Evolutionary conservation across 2,113 vertebrate species (phyloP), one percentile per base, ranked within the genome.

Genomic region (Pseudolaguvia tuberculata): DNA sequence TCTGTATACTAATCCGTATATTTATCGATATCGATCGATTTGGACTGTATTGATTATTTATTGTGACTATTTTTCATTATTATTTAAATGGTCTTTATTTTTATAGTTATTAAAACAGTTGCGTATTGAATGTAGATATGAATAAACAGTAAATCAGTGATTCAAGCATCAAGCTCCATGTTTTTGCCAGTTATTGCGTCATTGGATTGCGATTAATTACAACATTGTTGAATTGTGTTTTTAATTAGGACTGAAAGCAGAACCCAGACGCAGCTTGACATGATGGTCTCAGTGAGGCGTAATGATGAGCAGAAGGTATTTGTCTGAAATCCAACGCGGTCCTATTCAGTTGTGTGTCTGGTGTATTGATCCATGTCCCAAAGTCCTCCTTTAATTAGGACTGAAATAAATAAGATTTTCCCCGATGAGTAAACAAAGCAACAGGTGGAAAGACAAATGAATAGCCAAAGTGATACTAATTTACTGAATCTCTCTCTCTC

Each of bases 231-330:
- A 50, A 25, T 18, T 65, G 50, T 18, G 23, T 56, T 66, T 50
- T 66, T 66, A 53, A 74, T 74, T 53, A 53, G 17, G 21, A 35
- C 14, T 39, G 63, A 12, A 25, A 35, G 21, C 17, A 10, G n/a
- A 25, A 14, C 13, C 73, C 29, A 57, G 52, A 56, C 52, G 13
- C 48, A 21, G 62, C 23, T 14, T 47, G 62, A 66, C 39, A 25
- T 58, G 27, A 29, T 8, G n/a, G 20, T 58, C 63, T 17, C 42
- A 35, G 14, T n/a, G 23, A 59, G 20, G 42, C 18, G 25, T 10
- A 47, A 63, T 59, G 53, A 68, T 76, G 57, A 76, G n/a, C 53
- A 58, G 42, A 17, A 74, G 53, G 53, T 48, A 14, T 58, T 68
- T 58, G 45, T 50, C 53, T 50, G 65, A 53, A 75, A 68, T 74